Evolutionary conservation across 2,888 invertebrate species (phyloP).

Genomic region (Theretra japonica): DNA sequence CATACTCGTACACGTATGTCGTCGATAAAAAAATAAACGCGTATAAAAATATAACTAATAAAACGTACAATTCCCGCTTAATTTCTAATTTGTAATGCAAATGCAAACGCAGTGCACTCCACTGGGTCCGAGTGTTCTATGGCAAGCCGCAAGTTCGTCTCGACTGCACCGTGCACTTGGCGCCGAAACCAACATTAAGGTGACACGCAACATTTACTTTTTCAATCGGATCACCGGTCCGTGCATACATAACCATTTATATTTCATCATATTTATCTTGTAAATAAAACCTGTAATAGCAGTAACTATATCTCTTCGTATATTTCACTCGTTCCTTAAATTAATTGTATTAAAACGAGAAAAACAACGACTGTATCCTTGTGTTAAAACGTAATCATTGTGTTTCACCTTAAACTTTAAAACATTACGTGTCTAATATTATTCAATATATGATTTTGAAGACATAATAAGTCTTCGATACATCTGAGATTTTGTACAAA

Average conservation of each 20-base stretch:
- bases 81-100: constrained; percentile 47
- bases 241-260: constrained; percentile 9
- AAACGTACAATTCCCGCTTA: constrained; percentile 48
- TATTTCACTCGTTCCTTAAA: constrained; percentile 12
- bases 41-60: constrained; percentile 33
- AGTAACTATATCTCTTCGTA: neutral
- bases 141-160: constrained; percentile 64
- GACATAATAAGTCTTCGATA: constrained; percentile 62
- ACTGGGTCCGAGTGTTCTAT: constrained; percentile 55
- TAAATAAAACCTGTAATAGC: constrained; percentile 35
- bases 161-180: constrained; percentile 43
- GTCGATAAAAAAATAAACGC: constrained; percentile 31
- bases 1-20: neutral
- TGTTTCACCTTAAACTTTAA: constrained; percentile 40
- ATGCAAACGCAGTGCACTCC: constrained; percentile 42
- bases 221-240: neutral
- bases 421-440: constrained; percentile 42
- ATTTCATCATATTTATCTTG: constrained; percentile 2
- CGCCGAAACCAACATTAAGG: constrained; percentile 36
- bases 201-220: constrained; percentile 17
- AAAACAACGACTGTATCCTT: constrained; percentile 39
- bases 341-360: constrained; percentile 28
- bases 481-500: constrained; percentile 74
- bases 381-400: constrained; percentile 44
- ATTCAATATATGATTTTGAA: constrained; percentile 63